Evolutionary conservation across 2,888 invertebrate species (phyloP).

Genomic region (Stenodera caucasica): DNA sequence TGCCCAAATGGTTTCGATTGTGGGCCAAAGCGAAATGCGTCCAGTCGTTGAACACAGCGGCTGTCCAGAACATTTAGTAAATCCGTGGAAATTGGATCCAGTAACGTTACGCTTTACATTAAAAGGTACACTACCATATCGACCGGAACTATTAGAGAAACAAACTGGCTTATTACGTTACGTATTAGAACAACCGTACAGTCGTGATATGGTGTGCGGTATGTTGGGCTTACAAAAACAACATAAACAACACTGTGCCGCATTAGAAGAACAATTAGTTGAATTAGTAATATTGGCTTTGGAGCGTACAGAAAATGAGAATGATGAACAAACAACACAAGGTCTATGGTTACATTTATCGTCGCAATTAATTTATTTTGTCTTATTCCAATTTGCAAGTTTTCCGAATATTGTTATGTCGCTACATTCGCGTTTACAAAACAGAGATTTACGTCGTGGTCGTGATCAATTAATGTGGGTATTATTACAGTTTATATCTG

Average conservation of each 20-base stretch:
- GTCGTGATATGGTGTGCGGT: slow-evolving; percentile 93
- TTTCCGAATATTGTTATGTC: slow-evolving; percentile 92
- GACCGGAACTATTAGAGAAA: slow-evolving; percentile 82
- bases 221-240: slow-evolving; percentile 94
- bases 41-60: slow-evolving; percentile 94
- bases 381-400: slow-evolving; percentile 90
- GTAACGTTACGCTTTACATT: slow-evolving; percentile 70
- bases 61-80: slow-evolving; percentile 85
- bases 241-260: slow-evolving; percentile 70
- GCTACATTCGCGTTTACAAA: slow-evolving; percentile 69
- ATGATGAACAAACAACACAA: slow-evolving; percentile 65
- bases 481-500: slow-evolving; percentile 93
- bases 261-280: slow-evolving; percentile 90
- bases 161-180: slow-evolving; percentile 87
- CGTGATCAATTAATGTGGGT: slow-evolving; percentile 99
- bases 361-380: slow-evolving; percentile 92
- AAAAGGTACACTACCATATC: slow-evolving; percentile 83
- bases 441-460: slow-evolving; percentile 79
- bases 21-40: slow-evolving; percentile 86
- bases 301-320: slow-evolving; percentile 80
- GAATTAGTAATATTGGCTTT: slow-evolving; percentile 88
- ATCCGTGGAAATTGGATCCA: slow-evolving; percentile 92
- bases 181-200: slow-evolving; percentile 93
- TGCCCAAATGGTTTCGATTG: slow-evolving; percentile 95
- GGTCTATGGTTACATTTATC: slow-evolving; percentile 93